Evolutionary conservation across 2,113 vertebrate species (phyloP).

Genomic region (Misgurnus anguillicaudatus): DNA sequence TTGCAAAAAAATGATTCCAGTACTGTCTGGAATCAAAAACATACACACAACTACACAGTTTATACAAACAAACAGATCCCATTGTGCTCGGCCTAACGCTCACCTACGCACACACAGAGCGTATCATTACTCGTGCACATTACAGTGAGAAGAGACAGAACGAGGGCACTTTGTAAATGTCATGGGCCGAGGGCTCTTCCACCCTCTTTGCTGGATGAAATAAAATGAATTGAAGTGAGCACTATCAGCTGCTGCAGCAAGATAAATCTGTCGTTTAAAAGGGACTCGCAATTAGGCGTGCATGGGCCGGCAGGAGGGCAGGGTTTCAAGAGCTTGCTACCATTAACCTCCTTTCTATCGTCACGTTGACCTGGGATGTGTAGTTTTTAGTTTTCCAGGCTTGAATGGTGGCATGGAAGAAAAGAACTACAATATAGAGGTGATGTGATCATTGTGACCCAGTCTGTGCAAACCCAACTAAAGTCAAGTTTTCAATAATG

Average conservation of each 20-base stretch:
- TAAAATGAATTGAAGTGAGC: slow-evolving; percentile 63
- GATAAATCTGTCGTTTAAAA: slow-evolving; percentile 66
- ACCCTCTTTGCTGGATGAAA: slow-evolving; percentile 45
- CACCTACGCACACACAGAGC: slow-evolving; percentile 22
- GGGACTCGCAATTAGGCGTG: slow-evolving; percentile 60
- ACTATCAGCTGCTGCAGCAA: slow-evolving; percentile 60
- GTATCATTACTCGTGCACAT: slow-evolving; percentile 61
- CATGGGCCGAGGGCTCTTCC: slow-evolving; percentile 54
- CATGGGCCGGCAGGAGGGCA: slow-evolving; percentile 43
- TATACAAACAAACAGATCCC: slow-evolving; percentile 36
- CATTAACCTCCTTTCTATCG: slow-evolving; percentile 43
- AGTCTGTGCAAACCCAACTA: not conserved
- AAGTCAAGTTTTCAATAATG: too few species aligned
- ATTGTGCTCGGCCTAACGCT: slow-evolving; percentile 14
- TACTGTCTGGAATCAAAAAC: slow-evolving; percentile 6
- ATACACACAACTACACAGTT: not conserved
- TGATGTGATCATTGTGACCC: not conserved
- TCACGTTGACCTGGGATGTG: slow-evolving; percentile 43
- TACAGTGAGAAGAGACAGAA: slow-evolving; percentile 56
- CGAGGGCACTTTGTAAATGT: slow-evolving; percentile 64
- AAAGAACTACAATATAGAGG: slow-evolving; percentile 29
- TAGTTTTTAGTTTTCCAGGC: slow-evolving; percentile 22
- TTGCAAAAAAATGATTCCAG: slow-evolving; percentile 4
- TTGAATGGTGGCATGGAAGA: not conserved
- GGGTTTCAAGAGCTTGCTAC: slow-evolving; percentile 48